Evolutionary conservation across 1,140 invertebrate species (phyloP), one percentile per base, ranked within the genome.

Genomic region (Drosophila paulistorum): DNA sequence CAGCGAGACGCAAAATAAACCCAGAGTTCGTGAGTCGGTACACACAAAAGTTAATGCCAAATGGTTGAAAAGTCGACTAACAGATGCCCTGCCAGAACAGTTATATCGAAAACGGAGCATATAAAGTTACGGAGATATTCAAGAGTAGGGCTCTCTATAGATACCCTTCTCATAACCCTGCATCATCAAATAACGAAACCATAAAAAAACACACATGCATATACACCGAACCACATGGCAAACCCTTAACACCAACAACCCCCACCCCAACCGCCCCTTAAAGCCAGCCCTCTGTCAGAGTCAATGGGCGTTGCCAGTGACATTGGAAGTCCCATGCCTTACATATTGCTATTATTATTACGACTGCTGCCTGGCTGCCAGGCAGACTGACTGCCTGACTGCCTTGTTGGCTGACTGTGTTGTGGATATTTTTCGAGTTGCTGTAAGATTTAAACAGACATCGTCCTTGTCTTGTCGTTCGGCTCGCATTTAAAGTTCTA

Each of bases 1-100:
- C 64, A 60, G 55, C 68, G 70, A 65, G 45, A 57, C 59, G 54
- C 62, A 71, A 65, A 74, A 74, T 74, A 71, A 71, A 71, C 62
- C 57, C 68, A 39, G 14, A 45, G 64, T 59, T 33, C 23, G 45
- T 45, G 33, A 9, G 33, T 45, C 42, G 23, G 23, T 54, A 35
- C 42, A 65, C 60, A 71, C 51, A 65, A 55, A 74, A 65, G 62
- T 54, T 62, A 61, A 65, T 69, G 60, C 26, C 60, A 59, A 63
- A 26, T 37, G 55, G 35, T 26, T 65, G 41, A 65, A 39, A 55
- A 71, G 45, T 51, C 45, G 45, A 51, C 45, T 51, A 23, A 4
- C 1, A 11, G 9, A 51, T 51, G 17, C 45, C 9, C 45, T 51
- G 5, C 2, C 2, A 45, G 14, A 0, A 17, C 14, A 14, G n/a